phyloP scores from a whole-genome alignment of 2,888 invertebrate genomes.

The Heteromurus nitidus region DNA sequence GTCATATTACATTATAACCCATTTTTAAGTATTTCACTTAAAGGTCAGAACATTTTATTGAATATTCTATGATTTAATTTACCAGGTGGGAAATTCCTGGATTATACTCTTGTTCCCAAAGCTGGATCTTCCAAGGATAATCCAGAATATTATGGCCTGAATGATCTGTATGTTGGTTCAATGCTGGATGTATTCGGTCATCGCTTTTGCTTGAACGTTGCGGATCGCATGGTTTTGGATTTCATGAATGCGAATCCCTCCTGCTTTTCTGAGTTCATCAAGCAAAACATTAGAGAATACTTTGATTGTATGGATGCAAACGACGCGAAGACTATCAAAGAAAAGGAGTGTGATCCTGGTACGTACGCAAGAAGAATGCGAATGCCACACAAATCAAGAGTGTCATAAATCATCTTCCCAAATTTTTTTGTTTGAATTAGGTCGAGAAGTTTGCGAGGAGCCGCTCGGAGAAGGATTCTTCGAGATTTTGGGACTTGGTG shows the following conservation, averaged over 20 bases:
- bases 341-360: conserved; percentile 67
- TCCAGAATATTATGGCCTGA: conserved; percentile 86
- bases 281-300: conserved; percentile 82
- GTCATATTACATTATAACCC: not conserved
- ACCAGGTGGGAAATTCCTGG: conserved; percentile 84
- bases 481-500: conserved; percentile 62
- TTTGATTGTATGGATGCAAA: conserved; percentile 78
- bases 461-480: conserved; percentile 73
- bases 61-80: too few relatives aligned
- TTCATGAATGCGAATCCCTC: conserved; percentile 82
- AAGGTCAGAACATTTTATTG: not conserved
- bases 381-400: too few relatives aligned
- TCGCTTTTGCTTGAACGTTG: conserved; percentile 85
- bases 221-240: conserved; percentile 82
- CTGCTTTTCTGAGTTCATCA: conserved; percentile 82
- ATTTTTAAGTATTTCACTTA: not conserved
- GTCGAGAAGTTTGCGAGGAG: conserved; percentile 68
- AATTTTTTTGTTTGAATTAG: conserved; percentile 5
- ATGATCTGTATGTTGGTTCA: conserved; percentile 87
- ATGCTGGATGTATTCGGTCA: conserved; percentile 84
- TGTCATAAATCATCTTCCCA: too few relatives aligned
- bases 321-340: conserved; percentile 45
- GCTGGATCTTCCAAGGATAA: conserved; percentile 83
- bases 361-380: not conserved
- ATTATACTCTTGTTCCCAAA: conserved; percentile 81